Conservation (phyloP, 2,797 vertebrate species). For the Sebastes minor region DNA sequence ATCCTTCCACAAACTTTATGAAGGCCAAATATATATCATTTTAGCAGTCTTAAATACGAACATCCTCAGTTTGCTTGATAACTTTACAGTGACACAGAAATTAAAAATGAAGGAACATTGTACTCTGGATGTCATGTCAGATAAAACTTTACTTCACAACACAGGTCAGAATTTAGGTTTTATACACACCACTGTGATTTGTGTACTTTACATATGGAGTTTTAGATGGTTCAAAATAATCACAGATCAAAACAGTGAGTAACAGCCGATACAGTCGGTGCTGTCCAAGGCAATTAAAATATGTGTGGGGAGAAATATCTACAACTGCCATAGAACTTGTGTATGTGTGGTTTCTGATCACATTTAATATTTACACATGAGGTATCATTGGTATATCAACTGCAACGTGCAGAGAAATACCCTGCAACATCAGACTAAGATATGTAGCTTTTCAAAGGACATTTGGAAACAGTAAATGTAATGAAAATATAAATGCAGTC, state of each 20-base stretch:
- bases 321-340: conserved; percentile 32
- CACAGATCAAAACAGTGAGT: conserved; percentile 30
- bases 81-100: background rate
- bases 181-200: conserved; percentile 14
- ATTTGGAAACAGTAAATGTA: conserved; percentile 20
- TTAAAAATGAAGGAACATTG: background rate
- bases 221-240: conserved; percentile 27
- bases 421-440: conserved; percentile 15
- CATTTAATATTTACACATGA: conserved; percentile 60
- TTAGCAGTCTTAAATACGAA: background rate
- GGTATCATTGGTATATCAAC: conserved; percentile 58
- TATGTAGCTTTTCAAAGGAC: background rate
- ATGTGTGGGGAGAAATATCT: conserved; percentile 3
- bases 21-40: background rate
- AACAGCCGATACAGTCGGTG: conserved; percentile 4
- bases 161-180: conserved; percentile 14
- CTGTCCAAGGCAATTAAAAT: conserved; percentile 1
- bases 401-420: conserved; percentile 20
- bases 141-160: conserved; percentile 53
- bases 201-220: conserved; percentile 22
- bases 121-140: conserved; percentile 7
- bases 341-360: conserved; percentile 32
- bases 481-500: conserved; percentile 38
- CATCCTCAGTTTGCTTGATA: background rate
- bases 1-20: background rate